phyloP scores from a whole-genome alignment of 2,888 invertebrate genomes.

The Pollenia amentaria region DNA sequence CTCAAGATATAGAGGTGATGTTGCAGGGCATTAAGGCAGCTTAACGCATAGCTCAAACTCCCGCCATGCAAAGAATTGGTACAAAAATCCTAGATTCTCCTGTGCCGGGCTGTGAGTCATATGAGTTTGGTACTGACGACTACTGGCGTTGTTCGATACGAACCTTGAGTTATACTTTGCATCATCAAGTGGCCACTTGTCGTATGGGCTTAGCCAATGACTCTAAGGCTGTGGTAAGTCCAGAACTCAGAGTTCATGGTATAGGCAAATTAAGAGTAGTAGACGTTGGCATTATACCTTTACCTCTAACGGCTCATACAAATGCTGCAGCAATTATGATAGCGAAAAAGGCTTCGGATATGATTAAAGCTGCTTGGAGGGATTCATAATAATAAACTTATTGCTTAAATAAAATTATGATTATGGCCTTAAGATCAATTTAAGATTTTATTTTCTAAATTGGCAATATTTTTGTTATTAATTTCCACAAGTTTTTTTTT shows the following conservation, averaged over 20 bases:
- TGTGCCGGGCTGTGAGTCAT: constrained; percentile 85
- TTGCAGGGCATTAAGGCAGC: constrained; percentile 87
- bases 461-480: too few relatives aligned
- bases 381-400: constrained; percentile 42
- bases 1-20: constrained; percentile 87
- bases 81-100: constrained; percentile 85
- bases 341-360: constrained; percentile 88
- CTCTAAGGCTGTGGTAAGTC: constrained; percentile 87
- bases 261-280: constrained; percentile 87
- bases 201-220: constrained; percentile 88
- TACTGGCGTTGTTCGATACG: constrained; percentile 89
- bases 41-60: constrained; percentile 86
- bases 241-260: constrained; percentile 87
- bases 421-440: too few relatives aligned
- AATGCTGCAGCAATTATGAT: constrained; percentile 88
- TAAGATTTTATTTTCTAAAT: too few relatives aligned
- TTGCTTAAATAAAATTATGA: too few relatives aligned
- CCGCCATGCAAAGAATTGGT: constrained; percentile 86
- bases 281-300: constrained; percentile 88
- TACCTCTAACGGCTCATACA: constrained; percentile 87
- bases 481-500: too few relatives aligned
- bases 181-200: constrained; percentile 88
- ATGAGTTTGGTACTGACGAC: constrained; percentile 86
- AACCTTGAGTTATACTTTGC: constrained; percentile 86
- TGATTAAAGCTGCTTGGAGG: constrained; percentile 86